These are phyloP conservation scores for Pammene aurita DNA, from an alignment of 2,888 invertebrate species.

Conservation along the genomic window DNA sequence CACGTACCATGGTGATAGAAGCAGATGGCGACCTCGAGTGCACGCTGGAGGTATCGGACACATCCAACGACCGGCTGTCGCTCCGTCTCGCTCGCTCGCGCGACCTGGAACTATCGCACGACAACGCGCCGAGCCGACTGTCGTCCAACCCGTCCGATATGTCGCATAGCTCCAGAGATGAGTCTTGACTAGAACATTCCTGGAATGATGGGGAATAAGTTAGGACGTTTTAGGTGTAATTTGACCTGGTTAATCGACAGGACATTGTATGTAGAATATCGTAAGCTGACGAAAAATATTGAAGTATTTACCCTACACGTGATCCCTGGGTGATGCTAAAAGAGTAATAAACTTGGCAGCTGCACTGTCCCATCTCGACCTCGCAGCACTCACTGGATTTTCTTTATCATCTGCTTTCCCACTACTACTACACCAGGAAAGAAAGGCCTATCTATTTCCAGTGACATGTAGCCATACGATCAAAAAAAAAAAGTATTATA, in stretches of 20 bases:
- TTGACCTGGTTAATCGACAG: not conserved
- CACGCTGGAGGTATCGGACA: constrained; percentile 75
- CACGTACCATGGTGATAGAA: constrained; percentile 73
- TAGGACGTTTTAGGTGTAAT: not conserved
- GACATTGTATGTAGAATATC: too few species aligned
- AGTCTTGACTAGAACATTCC: constrained; percentile 83
- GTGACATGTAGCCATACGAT: too few species aligned
- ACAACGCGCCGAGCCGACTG: constrained; percentile 73
- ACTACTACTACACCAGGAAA: too few species aligned
- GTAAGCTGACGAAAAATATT: too few species aligned
- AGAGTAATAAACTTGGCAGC: too few species aligned
- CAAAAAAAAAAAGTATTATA: too few species aligned
- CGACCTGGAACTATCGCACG: constrained; percentile 75
- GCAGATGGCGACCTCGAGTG: constrained; percentile 77
- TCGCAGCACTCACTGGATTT: too few species aligned
- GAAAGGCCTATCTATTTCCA: too few species aligned
- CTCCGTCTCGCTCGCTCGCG: constrained; percentile 74
- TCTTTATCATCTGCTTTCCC: too few species aligned
- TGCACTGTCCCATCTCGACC: too few species aligned
- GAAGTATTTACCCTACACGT: too few species aligned
- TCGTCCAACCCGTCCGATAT: constrained; percentile 72
- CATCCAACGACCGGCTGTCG: constrained; percentile 76
- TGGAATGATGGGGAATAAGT: constrained; percentile 52
- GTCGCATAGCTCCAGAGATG: constrained; percentile 78
- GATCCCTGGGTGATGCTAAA: too few species aligned